A percentile compares a stretch with the other conserved stretches of the same genome.
Conservation (phyloP, 2,113 vertebrate species). For the Perca schrenkii region DNA sequence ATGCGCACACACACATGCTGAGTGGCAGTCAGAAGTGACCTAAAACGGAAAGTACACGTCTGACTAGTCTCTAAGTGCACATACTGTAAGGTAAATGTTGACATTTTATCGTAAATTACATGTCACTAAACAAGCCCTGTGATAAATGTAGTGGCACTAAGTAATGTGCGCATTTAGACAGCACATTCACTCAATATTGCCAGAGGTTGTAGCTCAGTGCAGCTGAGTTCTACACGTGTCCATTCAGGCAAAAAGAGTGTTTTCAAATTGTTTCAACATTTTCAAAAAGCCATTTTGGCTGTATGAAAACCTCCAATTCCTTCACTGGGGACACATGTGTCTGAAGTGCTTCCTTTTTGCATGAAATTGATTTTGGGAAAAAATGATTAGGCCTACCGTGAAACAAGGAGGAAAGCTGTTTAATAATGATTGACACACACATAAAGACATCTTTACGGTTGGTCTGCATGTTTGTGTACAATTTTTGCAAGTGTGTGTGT, state of each 20-base stretch:
- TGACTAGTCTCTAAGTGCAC: slow-evolving; percentile 26
- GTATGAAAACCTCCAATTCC: background rate
- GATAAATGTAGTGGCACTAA: slow-evolving; percentile 68
- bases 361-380: background rate
- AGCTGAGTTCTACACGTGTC: slow-evolving; percentile 36
- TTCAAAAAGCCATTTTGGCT: background rate
- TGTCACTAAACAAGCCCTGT: slow-evolving; percentile 58
- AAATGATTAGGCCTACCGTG: background rate
- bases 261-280: background rate
- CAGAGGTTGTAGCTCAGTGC: slow-evolving; percentile 44
- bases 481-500: background rate
- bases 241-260: background rate
- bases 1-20: background rate
- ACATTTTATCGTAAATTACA: slow-evolving; percentile 46
- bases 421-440: background rate
- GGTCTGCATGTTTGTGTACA: background rate
- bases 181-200: slow-evolving; percentile 29
- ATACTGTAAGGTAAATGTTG: slow-evolving; percentile 14
- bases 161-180: slow-evolving; percentile 44
- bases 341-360: background rate
- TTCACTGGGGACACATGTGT: background rate
- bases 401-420: background rate
- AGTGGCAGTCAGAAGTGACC: slow-evolving; percentile 9
- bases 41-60: background rate
- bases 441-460: background rate